A percentile compares a stretch with the other conserved stretches of the same genome.
These are phyloP conservation scores for Corythornis vintsioides DNA, from an alignment of 2,113 vertebrate genomes.

Conservation along the genomic window DNA sequence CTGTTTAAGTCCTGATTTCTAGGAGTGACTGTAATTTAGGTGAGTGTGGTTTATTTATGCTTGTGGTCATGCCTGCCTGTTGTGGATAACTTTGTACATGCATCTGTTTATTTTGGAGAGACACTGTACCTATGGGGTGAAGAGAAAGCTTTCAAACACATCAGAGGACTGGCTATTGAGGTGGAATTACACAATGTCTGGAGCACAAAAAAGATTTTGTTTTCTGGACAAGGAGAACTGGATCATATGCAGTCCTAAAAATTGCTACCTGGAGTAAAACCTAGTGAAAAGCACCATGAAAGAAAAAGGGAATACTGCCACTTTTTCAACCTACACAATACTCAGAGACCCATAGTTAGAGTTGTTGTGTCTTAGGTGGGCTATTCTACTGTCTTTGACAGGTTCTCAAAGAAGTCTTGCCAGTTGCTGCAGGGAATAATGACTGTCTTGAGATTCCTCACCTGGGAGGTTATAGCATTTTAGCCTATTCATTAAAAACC, in stretches of 20 bases:
- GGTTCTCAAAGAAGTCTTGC: not conserved
- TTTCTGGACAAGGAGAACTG: not conserved
- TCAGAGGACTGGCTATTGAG: not conserved
- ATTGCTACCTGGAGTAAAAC: not conserved
- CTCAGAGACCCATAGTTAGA: not conserved
- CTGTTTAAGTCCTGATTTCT: not conserved
- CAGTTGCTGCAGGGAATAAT: not conserved
- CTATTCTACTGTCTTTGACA: not conserved
- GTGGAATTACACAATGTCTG: conserved; percentile 18
- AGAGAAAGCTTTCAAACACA: conserved; percentile 16
- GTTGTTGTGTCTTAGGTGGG: not conserved
- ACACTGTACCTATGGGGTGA: not conserved
- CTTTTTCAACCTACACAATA: not conserved
- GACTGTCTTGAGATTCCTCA: not conserved
- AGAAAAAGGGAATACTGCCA: not conserved
- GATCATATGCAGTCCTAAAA: not conserved
- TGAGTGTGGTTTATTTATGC: not conserved
- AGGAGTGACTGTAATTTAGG: not conserved
- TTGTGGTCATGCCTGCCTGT: not conserved
- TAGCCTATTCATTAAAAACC: not conserved
- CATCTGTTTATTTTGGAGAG: conserved; percentile 22
- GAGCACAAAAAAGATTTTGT: not conserved
- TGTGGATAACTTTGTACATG: not conserved
- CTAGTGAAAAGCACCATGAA: not conserved
- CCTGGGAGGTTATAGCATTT: not conserved